Percentiles rank a stretch among this genome's conserved stretches.
These are phyloP conservation scores for Rhagoletis pomonella DNA, from an alignment of 1,140 invertebrate species.

Conservation along the genomic window DNA sequence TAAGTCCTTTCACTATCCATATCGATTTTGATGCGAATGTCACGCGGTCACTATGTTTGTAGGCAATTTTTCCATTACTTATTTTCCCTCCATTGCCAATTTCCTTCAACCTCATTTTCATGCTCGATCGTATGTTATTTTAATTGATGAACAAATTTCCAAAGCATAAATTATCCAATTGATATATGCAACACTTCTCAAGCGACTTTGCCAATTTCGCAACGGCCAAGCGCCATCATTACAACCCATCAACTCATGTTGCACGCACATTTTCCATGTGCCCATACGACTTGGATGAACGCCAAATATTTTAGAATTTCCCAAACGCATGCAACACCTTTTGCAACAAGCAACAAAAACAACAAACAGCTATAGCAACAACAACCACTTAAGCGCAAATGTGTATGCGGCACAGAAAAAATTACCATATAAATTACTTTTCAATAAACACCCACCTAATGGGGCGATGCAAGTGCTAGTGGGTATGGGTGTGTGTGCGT, in stretches of 20 bases:
- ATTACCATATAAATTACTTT: slow-evolving; percentile 52
- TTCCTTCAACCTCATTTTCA: not conserved
- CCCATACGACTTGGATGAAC: slow-evolving; percentile 26
- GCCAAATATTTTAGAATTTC: slow-evolving; percentile 33
- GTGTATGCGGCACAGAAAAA: not conserved
- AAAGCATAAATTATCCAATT: slow-evolving; percentile 24
- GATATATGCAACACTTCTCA: not conserved
- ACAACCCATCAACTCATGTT: slow-evolving; percentile 17
- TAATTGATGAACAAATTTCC: not conserved
- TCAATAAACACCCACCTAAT: slow-evolving; percentile 46
- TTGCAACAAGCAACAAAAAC: not conserved
- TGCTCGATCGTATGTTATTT: not conserved
- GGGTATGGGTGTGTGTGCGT: not conserved
- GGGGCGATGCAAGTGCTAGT: not conserved
- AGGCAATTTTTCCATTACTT: not conserved
- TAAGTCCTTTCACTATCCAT: too few species aligned
- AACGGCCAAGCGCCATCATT: slow-evolving; percentile 36
- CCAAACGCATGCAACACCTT: slow-evolving; percentile 30
- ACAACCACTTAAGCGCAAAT: not conserved
- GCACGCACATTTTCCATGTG: slow-evolving; percentile 19
- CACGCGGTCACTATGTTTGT: too few species aligned
- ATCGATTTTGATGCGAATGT: too few species aligned
- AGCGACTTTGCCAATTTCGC: slow-evolving; percentile 12
- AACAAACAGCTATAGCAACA: not conserved
- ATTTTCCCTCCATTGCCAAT: not conserved